Evolutionary conservation across 2,113 vertebrate species (phyloP).

Genomic region (Prunella himalayana): DNA sequence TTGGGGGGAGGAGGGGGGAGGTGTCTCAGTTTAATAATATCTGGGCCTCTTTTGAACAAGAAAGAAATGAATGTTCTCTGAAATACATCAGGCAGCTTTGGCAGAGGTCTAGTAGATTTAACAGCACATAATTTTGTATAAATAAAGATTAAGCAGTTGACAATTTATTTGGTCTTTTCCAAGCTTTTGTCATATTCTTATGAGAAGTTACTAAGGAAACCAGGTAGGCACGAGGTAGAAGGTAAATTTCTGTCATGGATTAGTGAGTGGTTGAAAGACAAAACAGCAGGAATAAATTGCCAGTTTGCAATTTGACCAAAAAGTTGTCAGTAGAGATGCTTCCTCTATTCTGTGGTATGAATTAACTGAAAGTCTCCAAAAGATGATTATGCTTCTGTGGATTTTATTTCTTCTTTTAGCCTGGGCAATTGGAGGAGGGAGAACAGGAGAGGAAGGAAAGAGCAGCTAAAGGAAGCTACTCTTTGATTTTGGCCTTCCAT

Average conservation of each 20-base stretch:
- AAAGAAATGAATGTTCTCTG: background rate
- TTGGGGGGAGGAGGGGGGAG: too few relatives aligned
- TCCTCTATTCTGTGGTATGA: rapidly evolving
- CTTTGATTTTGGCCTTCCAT: background rate
- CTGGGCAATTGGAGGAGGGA: background rate
- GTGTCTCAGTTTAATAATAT: background rate
- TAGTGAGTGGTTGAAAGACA: background rate
- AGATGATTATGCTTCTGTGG: background rate
- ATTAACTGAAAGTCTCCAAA: background rate
- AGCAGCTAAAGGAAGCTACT: background rate
- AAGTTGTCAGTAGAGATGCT: background rate
- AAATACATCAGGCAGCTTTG: background rate
- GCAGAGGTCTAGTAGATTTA: background rate
- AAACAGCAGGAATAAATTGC: background rate
- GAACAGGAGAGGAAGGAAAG: background rate
- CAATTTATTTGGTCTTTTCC: background rate
- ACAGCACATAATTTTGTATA: background rate
- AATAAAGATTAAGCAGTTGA: background rate
- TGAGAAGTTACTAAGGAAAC: constrained; percentile 23
- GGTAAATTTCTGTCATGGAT: background rate
- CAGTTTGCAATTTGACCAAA: background rate
- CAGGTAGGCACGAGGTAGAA: background rate
- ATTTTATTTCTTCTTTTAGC: background rate
- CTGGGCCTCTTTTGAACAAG: background rate
- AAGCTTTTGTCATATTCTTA: background rate